These are phyloP conservation scores for Neogale vison DNA, from an alignment of 2,113 vertebrate species.

Conservation along the genomic window DNA sequence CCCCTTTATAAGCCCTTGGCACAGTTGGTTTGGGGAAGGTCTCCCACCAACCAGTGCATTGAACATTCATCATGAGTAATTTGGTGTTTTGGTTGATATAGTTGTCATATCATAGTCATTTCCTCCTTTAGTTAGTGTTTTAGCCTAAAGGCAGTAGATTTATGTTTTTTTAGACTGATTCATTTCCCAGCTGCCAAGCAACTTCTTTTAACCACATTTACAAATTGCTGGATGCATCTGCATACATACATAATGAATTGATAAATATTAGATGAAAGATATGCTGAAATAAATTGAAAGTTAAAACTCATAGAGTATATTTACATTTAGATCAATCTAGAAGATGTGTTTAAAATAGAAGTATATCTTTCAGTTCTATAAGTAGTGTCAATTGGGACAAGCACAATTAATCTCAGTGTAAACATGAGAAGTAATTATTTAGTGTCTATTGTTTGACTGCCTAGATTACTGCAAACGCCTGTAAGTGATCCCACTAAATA, in stretches of 20 bases:
- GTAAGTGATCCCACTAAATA: neutral
- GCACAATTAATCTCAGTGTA: constrained; percentile 29
- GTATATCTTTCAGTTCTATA: neutral
- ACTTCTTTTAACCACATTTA: constrained; percentile 54
- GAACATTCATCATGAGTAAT: constrained; percentile 51
- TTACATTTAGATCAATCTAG: constrained; percentile 26
- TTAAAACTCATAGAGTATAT: constrained; percentile 38
- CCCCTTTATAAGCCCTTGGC: neutral
- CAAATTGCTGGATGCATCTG: constrained; percentile 41
- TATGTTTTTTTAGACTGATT: constrained; percentile 40
- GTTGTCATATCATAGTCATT: constrained; percentile 60
- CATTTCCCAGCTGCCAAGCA: constrained; percentile 56
- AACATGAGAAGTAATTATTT: constrained; percentile 4
- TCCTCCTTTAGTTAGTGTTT: constrained; percentile 72
- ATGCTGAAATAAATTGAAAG: constrained; percentile 34
- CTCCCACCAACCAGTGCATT: neutral
- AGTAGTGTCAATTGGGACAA: neutral
- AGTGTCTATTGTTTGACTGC: constrained; percentile 28
- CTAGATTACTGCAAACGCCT: constrained; percentile 11
- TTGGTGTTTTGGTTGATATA: constrained; percentile 63
- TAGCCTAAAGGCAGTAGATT: constrained; percentile 69
- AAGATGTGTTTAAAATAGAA: constrained; percentile 40
- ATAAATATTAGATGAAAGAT: constrained; percentile 67
- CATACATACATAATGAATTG: constrained; percentile 50
- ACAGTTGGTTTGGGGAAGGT: constrained; percentile 60